Evolutionary conservation across 2,797 vertebrate species (phyloP).

Genomic region (Hyperoplus lanceolatus): DNA sequence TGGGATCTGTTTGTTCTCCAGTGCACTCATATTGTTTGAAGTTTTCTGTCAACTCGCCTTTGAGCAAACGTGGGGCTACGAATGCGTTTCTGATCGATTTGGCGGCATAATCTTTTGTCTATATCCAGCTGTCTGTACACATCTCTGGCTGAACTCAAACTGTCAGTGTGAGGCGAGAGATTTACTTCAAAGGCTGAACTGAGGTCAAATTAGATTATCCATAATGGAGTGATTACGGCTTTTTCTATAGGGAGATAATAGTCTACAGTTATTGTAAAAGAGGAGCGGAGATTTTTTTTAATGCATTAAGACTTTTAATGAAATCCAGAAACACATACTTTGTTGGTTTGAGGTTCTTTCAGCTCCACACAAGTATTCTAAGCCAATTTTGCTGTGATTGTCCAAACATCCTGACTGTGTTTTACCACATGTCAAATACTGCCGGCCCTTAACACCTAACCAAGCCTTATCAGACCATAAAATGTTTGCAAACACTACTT

Average conservation of each 20-base stretch:
- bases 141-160: neutral
- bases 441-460: too few species aligned
- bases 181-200: neutral
- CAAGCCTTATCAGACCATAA: neutral
- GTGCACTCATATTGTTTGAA: neutral
- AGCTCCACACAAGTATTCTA: neutral
- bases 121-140: neutral
- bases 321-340: neutral
- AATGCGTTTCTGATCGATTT: neutral
- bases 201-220: neutral
- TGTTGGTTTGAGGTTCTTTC: neutral
- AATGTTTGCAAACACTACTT: neutral
- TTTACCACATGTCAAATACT: neutral
- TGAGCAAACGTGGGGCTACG: neutral
- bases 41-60: neutral
- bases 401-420: constrained; percentile 1
- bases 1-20: constrained; percentile 1
- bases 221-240: neutral
- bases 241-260: neutral
- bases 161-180: neutral
- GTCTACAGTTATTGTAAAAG: neutral
- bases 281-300: neutral
- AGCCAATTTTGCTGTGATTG: neutral
- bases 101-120: neutral
- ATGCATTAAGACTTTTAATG: neutral